Conservation (phyloP, 2,113 vertebrate species). For the Rhinopomastus cyanomelas region DNA sequence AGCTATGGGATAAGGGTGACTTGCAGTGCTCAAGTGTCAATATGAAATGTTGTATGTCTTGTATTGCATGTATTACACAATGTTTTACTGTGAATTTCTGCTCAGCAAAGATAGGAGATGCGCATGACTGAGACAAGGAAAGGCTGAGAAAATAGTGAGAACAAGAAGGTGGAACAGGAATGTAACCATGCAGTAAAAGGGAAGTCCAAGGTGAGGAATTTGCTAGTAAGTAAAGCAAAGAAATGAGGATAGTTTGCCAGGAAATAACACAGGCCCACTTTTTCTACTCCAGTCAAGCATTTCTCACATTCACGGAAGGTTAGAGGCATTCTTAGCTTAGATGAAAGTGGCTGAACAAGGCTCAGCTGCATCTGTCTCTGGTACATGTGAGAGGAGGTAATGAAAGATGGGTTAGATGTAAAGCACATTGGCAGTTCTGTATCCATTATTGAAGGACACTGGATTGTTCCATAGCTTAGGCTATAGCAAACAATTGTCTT, state of each 20-base stretch:
- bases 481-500: neutral
- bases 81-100: neutral
- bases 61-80: neutral
- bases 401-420: accelerated
- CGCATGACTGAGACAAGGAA: neutral
- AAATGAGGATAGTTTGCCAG: neutral
- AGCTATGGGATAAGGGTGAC: neutral
- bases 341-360: neutral
- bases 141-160: neutral
- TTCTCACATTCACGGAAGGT: neutral
- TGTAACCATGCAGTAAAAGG: neutral
- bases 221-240: neutral
- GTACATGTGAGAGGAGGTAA: neutral
- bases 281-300: neutral
- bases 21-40: neutral
- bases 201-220: neutral
- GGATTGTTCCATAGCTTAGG: neutral
- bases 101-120: neutral
- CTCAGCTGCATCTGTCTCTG: neutral
- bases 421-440: neutral
- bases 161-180: neutral
- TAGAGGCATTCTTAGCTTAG: neutral
- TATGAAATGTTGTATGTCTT: neutral
- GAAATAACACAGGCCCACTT: accelerated
- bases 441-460: neutral